Evolutionary conservation across 2,113 vertebrate species (phyloP).

Genomic region (Xenopus laevis): DNA sequence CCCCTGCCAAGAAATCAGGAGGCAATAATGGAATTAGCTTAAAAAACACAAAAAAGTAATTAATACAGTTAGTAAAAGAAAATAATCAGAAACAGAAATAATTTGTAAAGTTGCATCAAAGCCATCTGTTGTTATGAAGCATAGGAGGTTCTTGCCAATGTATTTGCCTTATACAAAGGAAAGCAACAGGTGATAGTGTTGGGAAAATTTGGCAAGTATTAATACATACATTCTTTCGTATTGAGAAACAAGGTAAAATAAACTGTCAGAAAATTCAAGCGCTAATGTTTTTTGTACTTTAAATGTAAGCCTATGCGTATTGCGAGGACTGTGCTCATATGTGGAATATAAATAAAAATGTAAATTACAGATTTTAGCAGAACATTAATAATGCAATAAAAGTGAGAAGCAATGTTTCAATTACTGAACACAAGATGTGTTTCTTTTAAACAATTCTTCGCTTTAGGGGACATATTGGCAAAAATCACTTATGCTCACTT

Average conservation of each 20-base stretch:
- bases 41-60: not conserved
- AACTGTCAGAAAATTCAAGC: not conserved
- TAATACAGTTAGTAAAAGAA: not conserved
- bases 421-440: too few species aligned
- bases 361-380: too few species aligned
- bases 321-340: too few species aligned
- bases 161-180: not conserved
- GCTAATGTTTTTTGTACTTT: not conserved
- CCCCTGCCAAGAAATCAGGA: slow-evolving; percentile 63
- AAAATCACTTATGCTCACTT: too few species aligned
- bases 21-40: slow-evolving; percentile 44
- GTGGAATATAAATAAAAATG: too few species aligned
- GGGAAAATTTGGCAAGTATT: not conserved
- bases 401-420: too few species aligned
- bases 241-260: not conserved
- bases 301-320: too few species aligned
- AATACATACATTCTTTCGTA: not conserved
- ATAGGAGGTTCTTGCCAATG: not conserved
- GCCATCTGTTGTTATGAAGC: not conserved
- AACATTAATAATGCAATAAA: too few species aligned
- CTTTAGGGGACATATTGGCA: too few species aligned
- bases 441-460: too few species aligned
- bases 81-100: not conserved
- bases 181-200: not conserved
- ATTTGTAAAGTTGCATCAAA: slow-evolving; percentile 2